phyloP scores from a whole-genome alignment of 2,113 vertebrate species.

The Ornithorhynchus anatinus region DNA sequence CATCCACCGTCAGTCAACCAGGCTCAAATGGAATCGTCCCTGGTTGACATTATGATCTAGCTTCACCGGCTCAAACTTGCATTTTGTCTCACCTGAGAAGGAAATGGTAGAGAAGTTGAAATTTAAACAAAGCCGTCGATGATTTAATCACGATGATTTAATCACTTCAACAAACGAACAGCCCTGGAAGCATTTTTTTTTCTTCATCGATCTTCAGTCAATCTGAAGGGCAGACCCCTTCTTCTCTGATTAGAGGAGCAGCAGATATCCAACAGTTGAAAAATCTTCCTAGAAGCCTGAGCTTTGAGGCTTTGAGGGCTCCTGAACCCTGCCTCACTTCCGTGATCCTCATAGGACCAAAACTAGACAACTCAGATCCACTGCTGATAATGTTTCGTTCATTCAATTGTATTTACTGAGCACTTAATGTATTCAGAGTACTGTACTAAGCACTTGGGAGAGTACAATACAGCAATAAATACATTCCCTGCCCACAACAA shows the following conservation, averaged over 20 bases:
- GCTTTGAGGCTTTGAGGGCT: neutral
- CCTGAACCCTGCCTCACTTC: neutral
- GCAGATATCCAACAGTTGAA: neutral
- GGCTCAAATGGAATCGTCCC: neutral
- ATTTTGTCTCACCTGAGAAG: constrained; percentile 17
- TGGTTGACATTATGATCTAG: neutral
- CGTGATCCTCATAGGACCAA: no score
- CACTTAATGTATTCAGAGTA: no score
- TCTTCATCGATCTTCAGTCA: neutral
- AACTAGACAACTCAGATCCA: no score
- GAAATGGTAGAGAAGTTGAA: neutral
- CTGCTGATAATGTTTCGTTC: no score
- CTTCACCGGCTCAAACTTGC: neutral
- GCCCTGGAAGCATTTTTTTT: neutral
- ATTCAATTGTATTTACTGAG: no score
- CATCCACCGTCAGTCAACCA: neutral
- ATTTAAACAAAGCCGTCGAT: constrained; percentile 15
- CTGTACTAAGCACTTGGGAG: no score
- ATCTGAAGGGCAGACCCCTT: neutral
- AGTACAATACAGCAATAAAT: no score
- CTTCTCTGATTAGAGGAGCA: neutral
- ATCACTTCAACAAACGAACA: neutral
- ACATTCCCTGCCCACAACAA: no score
- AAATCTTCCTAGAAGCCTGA: neutral
- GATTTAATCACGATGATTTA: neutral